These are phyloP conservation scores for Eclectus roratus DNA, from an alignment of 2,113 vertebrate genomes.

Conservation along the genomic window DNA sequence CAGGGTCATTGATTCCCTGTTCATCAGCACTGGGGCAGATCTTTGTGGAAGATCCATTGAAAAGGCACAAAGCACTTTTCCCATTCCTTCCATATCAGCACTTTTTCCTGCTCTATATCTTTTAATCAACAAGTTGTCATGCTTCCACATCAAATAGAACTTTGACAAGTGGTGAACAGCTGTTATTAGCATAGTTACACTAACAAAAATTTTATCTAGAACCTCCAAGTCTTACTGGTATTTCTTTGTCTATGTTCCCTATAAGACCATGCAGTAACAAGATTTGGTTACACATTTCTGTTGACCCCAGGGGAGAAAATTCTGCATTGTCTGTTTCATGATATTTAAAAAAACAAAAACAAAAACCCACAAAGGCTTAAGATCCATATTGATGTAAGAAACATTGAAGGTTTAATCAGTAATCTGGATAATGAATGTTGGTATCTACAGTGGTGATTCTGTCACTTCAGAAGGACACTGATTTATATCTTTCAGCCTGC, in stretches of 20 bases:
- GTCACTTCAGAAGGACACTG: neutral
- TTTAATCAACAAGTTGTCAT: neutral
- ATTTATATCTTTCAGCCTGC: neutral
- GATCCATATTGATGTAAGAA: neutral
- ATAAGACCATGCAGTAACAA: neutral
- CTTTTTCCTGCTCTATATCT: neutral
- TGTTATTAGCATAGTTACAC: neutral
- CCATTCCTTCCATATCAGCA: neutral
- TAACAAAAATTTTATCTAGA: neutral
- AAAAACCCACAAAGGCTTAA: neutral
- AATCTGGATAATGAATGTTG: neutral
- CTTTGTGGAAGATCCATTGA: neutral
- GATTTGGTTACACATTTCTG: neutral
- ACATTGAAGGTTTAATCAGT: neutral
- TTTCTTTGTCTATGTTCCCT: neutral
- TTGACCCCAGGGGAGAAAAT: neutral
- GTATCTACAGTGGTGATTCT: neutral
- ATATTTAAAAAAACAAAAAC: neutral
- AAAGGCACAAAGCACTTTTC: neutral
- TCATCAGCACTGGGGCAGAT: neutral
- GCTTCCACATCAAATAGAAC: neutral
- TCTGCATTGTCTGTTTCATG: rapidly evolving
- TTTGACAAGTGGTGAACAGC: neutral
- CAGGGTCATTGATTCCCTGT: neutral
- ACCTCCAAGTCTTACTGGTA: neutral